phyloP scores from a whole-genome alignment of 2,888 invertebrate species.

The Scaptomyza parva region DNA sequence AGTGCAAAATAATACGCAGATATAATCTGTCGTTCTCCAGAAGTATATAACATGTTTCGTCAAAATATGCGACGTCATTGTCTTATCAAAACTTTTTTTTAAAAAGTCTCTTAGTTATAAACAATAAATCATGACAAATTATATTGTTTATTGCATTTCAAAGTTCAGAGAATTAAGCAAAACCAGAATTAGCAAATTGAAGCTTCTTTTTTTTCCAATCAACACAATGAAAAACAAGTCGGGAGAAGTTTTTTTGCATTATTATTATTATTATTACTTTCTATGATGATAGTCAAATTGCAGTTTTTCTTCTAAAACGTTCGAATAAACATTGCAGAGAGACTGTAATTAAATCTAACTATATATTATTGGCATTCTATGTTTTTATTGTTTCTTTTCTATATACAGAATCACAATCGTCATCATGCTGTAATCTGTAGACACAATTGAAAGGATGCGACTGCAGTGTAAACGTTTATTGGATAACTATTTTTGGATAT shows the following conservation, averaged over 20 bases:
- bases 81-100: too few species aligned
- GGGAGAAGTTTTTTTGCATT: neutral
- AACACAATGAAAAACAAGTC: constrained; percentile 9
- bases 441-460: constrained; percentile 68
- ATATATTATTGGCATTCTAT: neutral
- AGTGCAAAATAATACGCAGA: constrained; percentile 38
- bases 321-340: constrained; percentile 3
- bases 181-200: constrained; percentile 24
- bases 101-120: too few species aligned
- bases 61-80: constrained; percentile 42
- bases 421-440: constrained; percentile 50
- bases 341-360: neutral
- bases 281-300: constrained; percentile 30
- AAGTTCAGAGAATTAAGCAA: constrained; percentile 36
- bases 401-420: constrained; percentile 34
- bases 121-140: constrained; percentile 4
- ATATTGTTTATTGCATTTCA: constrained; percentile 31
- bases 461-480: constrained; percentile 55
- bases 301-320: constrained; percentile 23
- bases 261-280: neutral
- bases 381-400: too few species aligned
- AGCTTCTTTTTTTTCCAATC: constrained; percentile 3
- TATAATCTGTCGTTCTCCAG: too few species aligned
- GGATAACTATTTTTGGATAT: constrained; percentile 63
- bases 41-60: constrained; percentile 21